Base-by-base conservation (phyloP, 2,888 invertebrate species). In the Ashinkailepas kermadecensis region DNA sequence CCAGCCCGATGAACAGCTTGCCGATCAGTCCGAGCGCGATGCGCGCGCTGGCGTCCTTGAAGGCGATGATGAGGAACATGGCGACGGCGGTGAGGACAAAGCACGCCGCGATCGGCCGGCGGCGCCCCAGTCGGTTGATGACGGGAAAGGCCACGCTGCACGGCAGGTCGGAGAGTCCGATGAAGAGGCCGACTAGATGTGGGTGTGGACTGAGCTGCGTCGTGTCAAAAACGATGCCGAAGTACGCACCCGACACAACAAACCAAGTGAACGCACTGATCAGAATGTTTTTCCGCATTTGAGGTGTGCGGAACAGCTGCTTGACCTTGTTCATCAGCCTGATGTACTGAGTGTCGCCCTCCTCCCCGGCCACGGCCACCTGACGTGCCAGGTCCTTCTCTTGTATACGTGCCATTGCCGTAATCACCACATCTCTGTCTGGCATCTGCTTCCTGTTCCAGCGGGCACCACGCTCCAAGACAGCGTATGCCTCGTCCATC, bases 401-500 rank as follows among this genome's bases (percentile, higher is more conserved):
- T 25, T 25, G 67, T 12, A 25, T 11, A 11, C 12, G 12, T 12
- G 23, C 25, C 67, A 67, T 23, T 25, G 25, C 4, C 25, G 9
- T 15, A 23, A 67, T 23, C 25, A 67, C 67, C 13, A 1, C 13
- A 12, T 25, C 67, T 12, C 25, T 25, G 23, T 3, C 10, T 25
- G 67, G 67, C 25, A 67, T 23, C 25, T 23, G 12, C 3, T 18
- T 12, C 21, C 78, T 18, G n/a, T 78, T 78, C 56, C 54, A 78
- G 56, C 21, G 56, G 9, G 78, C 78, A 21, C 18, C 56, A 2
- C n/a, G 15, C 56, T 7, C 21, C 56, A 78, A 56, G 18, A 78
- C 56, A 18, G 8, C 21, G n/a, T 25, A 88, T 0, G 94, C 92
- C 84, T 91, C 88, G 58, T 91, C 90, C 81, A 90, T 89, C 83